Evolutionary conservation across 2,888 invertebrate species (phyloP), one percentile per base, ranked within the genome.

Genomic region (Eupithecia insigniata): DNA sequence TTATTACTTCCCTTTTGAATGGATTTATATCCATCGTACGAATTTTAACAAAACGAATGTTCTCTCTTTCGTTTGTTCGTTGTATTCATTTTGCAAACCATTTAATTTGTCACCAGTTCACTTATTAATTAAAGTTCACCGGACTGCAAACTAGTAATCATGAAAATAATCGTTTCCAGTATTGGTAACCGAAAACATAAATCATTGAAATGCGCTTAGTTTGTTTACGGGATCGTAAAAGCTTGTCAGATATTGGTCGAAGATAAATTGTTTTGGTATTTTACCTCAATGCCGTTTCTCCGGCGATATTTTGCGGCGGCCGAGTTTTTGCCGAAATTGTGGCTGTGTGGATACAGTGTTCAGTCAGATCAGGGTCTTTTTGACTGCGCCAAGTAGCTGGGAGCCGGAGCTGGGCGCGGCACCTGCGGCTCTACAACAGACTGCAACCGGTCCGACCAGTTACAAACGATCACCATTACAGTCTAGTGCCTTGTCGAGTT

Each of bases 371-470:
- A 90, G 87, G 90, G 90, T 89, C 89, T 85, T 74, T 77, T 77
- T 73, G 76, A 58, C 32, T 81, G 80, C 80, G 81, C 22, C 26
- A 79, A 83, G 83, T 85, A 82, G 81, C 79, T 77, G 70, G 18
- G 70, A 71, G 80, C 78, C 76, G 74, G 73, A 74, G 82, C 82
- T 46, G 81, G 82, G 79, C 79, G 76, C 82, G 81, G 84, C 90
- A 90, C 91, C 90, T 89, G 92, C 89, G 32, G 32, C 36, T 18
- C 61, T 62, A 60, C 62, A 66, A 66, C 43, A 61, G 68, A 30
- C 73, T 43, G 77, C 71, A 81, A 92, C 92, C 87, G 88, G 92
- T 90, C 82, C 67, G 78, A 87, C 90, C 74, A 84, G 90, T 91
- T 88, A 79, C 75, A 74, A 76, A 80, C 81, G 78, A 83, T 79